A percentile compares a stretch with the other conserved stretches of the same genome.
Evolutionary conservation across 30 jellyfish, hydroid and myxozoan genomes (phyloP).

Genomic region (Cassiopea andromeda): DNA sequence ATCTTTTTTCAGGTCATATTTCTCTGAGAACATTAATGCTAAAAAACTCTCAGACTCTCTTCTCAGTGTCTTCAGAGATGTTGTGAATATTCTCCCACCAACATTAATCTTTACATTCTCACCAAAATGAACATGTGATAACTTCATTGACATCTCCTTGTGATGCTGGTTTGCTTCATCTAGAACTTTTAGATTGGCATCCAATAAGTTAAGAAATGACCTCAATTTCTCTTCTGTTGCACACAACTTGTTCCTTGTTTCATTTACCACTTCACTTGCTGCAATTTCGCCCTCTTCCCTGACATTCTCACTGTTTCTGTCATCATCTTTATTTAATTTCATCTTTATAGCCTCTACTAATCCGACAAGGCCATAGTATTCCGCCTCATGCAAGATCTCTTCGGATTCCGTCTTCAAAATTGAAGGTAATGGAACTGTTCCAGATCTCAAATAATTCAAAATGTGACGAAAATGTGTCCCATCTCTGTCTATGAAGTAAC

Average conservation of each 20-base stretch:
- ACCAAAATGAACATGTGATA: neutral
- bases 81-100: slow-evolving; percentile 16
- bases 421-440: neutral
- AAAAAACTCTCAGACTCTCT: slow-evolving; percentile 10
- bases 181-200: neutral
- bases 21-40: slow-evolving; percentile 22
- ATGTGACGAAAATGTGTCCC: slow-evolving; percentile 5
- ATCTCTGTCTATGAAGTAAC: slow-evolving; percentile 36
- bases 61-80: slow-evolving; percentile 4
- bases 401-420: neutral
- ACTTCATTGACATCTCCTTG: neutral
- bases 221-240: neutral
- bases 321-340: neutral
- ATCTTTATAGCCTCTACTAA: neutral
- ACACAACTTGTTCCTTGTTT: neutral
- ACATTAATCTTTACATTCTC: neutral
- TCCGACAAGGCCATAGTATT: neutral
- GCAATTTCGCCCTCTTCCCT: neutral
- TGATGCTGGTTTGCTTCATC: neutral
- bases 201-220: neutral
- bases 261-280: neutral
- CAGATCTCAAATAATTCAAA: neutral
- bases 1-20: neutral
- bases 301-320: neutral
- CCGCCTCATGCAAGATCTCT: neutral